A percentile compares a stretch with the other conserved stretches of the same genome.
phyloP scores from a whole-genome alignment of 2,113 vertebrate species.

The Sialia sialis region DNA sequence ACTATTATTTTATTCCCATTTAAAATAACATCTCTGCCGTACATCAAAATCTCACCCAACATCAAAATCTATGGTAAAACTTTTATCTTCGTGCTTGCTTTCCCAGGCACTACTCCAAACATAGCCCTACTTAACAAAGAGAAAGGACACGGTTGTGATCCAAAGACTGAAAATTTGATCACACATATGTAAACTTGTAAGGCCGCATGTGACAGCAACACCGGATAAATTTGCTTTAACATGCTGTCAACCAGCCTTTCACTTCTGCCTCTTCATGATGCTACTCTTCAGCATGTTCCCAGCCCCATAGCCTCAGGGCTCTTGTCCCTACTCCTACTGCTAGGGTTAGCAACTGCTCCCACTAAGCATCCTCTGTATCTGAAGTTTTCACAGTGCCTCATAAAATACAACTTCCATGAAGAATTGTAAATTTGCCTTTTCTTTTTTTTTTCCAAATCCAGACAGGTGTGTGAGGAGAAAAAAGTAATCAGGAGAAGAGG shows the following conservation, averaged over 20 bases:
- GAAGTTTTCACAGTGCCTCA: background rate
- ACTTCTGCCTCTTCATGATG: conserved; percentile 3
- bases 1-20: background rate
- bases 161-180: conserved; percentile 28
- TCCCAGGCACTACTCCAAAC: background rate
- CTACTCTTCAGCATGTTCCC: conserved; percentile 12
- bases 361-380: background rate
- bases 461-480: background rate
- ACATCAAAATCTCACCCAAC: background rate
- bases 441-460: background rate
- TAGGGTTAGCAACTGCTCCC: conserved; percentile 31
- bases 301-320: conserved; percentile 17
- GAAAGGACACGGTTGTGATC: background rate
- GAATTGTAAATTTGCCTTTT: background rate
- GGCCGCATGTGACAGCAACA: background rate
- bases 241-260: conserved; percentile 49
- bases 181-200: conserved; percentile 16
- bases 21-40: background rate
- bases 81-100: background rate
- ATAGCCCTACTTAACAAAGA: background rate
- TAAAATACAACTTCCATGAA: background rate
- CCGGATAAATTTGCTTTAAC: conserved; percentile 15
- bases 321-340: background rate
- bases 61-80: background rate
- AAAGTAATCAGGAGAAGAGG: background rate